These are phyloP conservation scores for Sebastes vulpes DNA, from an alignment of 2,797 vertebrate genomes.

Conservation along the genomic window DNA sequence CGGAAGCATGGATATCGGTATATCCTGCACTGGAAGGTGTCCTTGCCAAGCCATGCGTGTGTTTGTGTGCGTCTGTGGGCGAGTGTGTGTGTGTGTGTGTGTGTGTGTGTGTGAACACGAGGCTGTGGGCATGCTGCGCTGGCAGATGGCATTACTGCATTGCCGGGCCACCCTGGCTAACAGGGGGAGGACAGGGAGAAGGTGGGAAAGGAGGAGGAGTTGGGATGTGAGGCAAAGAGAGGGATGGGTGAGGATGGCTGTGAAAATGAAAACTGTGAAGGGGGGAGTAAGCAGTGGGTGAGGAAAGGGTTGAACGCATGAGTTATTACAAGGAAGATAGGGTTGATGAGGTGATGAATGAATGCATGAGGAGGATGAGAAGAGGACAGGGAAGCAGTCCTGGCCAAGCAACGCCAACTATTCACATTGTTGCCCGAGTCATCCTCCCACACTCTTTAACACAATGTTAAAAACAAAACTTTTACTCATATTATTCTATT, in stretches of 20 bases:
- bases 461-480: conserved; percentile 24
- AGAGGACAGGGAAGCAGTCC: background rate
- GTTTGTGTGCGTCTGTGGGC: conserved; percentile 57
- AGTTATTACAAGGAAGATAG: conserved; percentile 40
- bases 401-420: conserved; percentile 12
- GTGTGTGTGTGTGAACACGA: conserved; percentile 65
- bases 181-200: conserved; percentile 64
- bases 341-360: conserved; percentile 56
- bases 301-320: conserved; percentile 25
- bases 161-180: conserved; percentile 77
- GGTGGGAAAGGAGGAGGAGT: conserved; percentile 61
- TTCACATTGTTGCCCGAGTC: background rate
- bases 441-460: conserved; percentile 16
- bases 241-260: conserved; percentile 41
- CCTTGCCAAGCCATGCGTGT: conserved; percentile 71
- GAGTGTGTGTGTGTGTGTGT: conserved; percentile 10
- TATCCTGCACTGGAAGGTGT: conserved; percentile 79
- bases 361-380: conserved; percentile 32
- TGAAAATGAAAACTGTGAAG: conserved; percentile 47
- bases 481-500: conserved; percentile 2
- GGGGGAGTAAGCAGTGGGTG: conserved; percentile 24
- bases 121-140: conserved; percentile 81
- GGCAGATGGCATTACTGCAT: conserved; percentile 85
- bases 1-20: conserved; percentile 74
- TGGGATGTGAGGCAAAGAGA: conserved; percentile 48